These are phyloP conservation scores for Epizoanthus stellaris DNA, from an alignment of 92 coral and sea anemone genomes.

Conservation along the genomic window DNA sequence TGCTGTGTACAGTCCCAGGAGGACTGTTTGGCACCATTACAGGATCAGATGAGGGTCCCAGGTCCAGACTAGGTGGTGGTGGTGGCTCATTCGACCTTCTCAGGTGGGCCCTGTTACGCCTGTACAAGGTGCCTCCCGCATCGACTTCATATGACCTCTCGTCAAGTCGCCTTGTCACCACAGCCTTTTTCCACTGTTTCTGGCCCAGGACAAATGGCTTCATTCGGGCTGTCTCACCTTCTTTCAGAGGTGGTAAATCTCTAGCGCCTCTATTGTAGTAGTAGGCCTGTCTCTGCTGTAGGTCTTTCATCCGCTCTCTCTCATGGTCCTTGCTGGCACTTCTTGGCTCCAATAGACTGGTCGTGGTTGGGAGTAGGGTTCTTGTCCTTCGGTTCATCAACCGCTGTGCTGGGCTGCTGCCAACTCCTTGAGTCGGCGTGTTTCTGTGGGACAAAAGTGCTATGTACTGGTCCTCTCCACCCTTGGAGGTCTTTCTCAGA, in stretches of 20 bases:
- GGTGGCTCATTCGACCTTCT: slow-evolving; percentile 8
- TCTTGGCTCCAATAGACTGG: slow-evolving; percentile 35
- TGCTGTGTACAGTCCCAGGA: background rate
- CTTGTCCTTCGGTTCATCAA: slow-evolving; percentile 42
- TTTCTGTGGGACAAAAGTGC: slow-evolving; percentile 34
- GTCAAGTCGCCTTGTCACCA: slow-evolving; percentile 36
- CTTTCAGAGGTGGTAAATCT: slow-evolving; percentile 32
- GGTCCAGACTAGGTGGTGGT: background rate
- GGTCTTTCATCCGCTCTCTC: slow-evolving; percentile 39
- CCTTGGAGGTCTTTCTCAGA: slow-evolving; percentile 45
- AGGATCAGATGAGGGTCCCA: slow-evolving; percentile 11
- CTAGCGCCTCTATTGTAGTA: slow-evolving; percentile 38
- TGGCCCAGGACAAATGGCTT: slow-evolving; percentile 38
- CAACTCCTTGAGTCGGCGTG: slow-evolving; percentile 43
- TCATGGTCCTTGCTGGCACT: slow-evolving; percentile 10
- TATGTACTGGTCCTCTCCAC: slow-evolving; percentile 44
- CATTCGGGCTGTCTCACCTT: slow-evolving; percentile 28
- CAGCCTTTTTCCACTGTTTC: slow-evolving; percentile 50
- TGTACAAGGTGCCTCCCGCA: slow-evolving; percentile 20
- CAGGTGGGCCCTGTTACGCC: slow-evolving; percentile 50
- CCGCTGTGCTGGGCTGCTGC: slow-evolving; percentile 51
- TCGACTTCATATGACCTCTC: slow-evolving; percentile 41
- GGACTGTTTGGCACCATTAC: background rate
- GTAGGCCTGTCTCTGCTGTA: slow-evolving; percentile 23
- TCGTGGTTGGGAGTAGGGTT: slow-evolving; percentile 43